Conservation (phyloP, 2,797 vertebrate genomes). For the Vespertilio murinus region DNA sequence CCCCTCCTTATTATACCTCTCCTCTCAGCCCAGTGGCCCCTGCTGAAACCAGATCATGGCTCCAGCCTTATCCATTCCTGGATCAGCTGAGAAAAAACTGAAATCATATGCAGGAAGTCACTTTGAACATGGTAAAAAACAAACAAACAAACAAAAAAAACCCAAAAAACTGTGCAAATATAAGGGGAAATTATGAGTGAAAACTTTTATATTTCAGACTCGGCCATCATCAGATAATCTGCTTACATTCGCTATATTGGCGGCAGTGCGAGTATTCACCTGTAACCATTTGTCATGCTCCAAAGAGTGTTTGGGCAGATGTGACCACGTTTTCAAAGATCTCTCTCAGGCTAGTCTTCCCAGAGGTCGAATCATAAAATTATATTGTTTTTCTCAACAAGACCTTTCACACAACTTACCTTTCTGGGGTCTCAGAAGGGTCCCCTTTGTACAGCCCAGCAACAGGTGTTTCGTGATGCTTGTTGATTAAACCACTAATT, state of each 20-base stretch:
- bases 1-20: background rate
- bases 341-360: background rate
- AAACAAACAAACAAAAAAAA: background rate
- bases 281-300: background rate
- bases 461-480: background rate
- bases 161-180: background rate
- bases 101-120: background rate
- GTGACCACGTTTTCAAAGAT: background rate
- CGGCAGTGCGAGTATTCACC: background rate
- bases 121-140: background rate
- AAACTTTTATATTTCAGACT: background rate
- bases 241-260: background rate
- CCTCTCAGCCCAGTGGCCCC: background rate
- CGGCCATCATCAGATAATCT: background rate
- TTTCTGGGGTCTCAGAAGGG: background rate
- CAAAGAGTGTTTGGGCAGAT: background rate
- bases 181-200: background rate
- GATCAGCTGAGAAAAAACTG: background rate
- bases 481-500: conserved; percentile 41
- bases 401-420: background rate
- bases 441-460: background rate
- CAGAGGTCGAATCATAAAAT: background rate
- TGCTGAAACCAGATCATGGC: background rate
- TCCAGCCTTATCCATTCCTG: background rate
- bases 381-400: background rate